phyloP scores from a whole-genome alignment of 2,888 invertebrate species.

The Andrena flavipes region DNA sequence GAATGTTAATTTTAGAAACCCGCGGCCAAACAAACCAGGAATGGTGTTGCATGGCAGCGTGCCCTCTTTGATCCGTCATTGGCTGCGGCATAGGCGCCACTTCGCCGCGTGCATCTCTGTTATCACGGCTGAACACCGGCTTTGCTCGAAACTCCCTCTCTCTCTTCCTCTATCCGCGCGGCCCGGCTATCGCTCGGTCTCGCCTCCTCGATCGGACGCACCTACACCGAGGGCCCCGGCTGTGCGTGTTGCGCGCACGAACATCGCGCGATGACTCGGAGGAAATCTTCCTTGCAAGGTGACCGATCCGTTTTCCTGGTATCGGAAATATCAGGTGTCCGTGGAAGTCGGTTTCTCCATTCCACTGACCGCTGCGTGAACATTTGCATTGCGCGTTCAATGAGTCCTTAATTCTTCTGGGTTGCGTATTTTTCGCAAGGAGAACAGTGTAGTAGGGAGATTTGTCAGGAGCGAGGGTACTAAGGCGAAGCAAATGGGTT shows the following conservation, averaged over 20 bases:
- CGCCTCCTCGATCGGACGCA: conserved; percentile 48
- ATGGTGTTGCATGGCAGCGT: conserved; percentile 43
- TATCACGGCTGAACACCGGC: conserved; percentile 69
- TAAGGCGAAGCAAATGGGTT: no score
- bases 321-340: conserved; percentile 32
- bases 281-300: conserved; percentile 38
- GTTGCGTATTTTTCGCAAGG: no score
- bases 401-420: no score
- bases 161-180: no score
- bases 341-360: conserved; percentile 5
- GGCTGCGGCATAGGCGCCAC: conserved; percentile 64
- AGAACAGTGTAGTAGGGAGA: no score
- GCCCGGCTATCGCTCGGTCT: conserved; percentile 5
- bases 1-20: conserved; percentile 46
- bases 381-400: no score
- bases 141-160: conserved; percentile 55
- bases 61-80: conserved; percentile 50
- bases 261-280: background rate
- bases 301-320: conserved; percentile 36
- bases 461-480: no score
- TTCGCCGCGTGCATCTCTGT: conserved; percentile 59
- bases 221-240: background rate
- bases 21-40: conserved; percentile 42
- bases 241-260: background rate
- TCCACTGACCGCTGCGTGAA: background rate